Base-by-base conservation (phyloP, 2,888 invertebrate species). In the Rutpela maculata region DNA sequence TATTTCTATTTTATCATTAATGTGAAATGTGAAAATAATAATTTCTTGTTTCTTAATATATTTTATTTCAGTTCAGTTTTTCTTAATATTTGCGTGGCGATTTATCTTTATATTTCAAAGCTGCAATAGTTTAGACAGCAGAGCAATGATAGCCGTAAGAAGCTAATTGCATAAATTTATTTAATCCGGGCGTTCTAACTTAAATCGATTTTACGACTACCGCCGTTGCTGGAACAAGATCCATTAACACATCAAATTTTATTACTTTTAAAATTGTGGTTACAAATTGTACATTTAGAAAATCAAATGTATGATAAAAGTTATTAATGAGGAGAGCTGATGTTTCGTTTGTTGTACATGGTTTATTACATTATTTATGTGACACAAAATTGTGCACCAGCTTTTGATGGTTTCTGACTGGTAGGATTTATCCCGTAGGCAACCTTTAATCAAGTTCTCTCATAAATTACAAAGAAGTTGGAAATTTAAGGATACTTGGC, bases 381-480 rank as follows among this genome's bases (percentile, higher is more conserved):
- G 50, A n/a, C 50, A 50, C n/a, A 50, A 50, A n/a, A 50, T 50
- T 50, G 50, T 50, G 50, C n/a, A 50, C 15, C 15, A 50, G n/a
- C 50, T 50, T 50, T 15, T n/a, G 50, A 31, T 22, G 17, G 35
- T 4, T 15, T 19, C 22, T 43, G 38, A 65, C 38, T 43, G 3
- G 22, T 22, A 19, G 12, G 12, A 43, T 43, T n/a, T 19, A 18
- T 65, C 10, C 31, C 17, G 38, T 11, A 38, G 43, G 22, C 65
- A 65, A 19, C 18, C 43, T 17, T 65, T 65, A 65, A 65, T 65
- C 65, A 65, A 65, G 65, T 65, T 65, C 11, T 18, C 65, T 43
- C 65, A 43, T 65, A 65, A 65, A 65, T 65, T 43, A 65, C 65
- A 65, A 65, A 65, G 65, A 65, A 65, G 65, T 65, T 65, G 18